Percentiles rank a stretch among this genome's conserved stretches.
phyloP scores from a whole-genome alignment of 2,888 invertebrate genomes.

The Ferdinandea cuprea region DNA sequence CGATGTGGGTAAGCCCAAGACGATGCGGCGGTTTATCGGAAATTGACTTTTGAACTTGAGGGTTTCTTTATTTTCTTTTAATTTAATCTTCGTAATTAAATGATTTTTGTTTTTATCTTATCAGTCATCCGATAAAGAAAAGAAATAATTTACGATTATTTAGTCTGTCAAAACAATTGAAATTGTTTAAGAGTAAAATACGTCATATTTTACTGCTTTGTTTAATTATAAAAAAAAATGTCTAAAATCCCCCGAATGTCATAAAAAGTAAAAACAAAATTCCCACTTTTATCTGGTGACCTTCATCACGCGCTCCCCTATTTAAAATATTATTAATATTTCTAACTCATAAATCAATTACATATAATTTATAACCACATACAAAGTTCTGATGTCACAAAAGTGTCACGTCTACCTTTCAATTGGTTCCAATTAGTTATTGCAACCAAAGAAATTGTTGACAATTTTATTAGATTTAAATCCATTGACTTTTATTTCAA shows the following conservation, averaged over 20 bases:
- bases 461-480: conserved; percentile 18
- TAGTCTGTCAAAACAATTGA: background rate
- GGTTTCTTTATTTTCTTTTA: background rate
- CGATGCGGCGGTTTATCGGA: background rate
- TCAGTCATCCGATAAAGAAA: conserved; percentile 4
- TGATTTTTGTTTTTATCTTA: background rate
- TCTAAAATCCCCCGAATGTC: no score
- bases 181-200: no score
- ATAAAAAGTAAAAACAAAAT: no score
- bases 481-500: conserved; percentile 1
- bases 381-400: background rate
- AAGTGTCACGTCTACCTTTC: conserved; percentile 4
- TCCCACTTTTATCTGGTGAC: no score
- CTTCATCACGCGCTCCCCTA: background rate
- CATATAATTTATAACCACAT: background rate
- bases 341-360: background rate
- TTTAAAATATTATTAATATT: background rate
- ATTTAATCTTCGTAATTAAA: conserved; percentile 2
- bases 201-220: no score
- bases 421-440: conserved; percentile 35
- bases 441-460: conserved; percentile 5
- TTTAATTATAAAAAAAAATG: no score
- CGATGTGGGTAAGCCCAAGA: background rate
- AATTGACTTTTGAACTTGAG: conserved; percentile 17
- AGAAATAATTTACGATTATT: background rate